A percentile compares a stretch with the other conserved stretches of the same genome.
Conservation (phyloP, 2,797 vertebrate species). For the Enteromius afrohamiltoni region DNA sequence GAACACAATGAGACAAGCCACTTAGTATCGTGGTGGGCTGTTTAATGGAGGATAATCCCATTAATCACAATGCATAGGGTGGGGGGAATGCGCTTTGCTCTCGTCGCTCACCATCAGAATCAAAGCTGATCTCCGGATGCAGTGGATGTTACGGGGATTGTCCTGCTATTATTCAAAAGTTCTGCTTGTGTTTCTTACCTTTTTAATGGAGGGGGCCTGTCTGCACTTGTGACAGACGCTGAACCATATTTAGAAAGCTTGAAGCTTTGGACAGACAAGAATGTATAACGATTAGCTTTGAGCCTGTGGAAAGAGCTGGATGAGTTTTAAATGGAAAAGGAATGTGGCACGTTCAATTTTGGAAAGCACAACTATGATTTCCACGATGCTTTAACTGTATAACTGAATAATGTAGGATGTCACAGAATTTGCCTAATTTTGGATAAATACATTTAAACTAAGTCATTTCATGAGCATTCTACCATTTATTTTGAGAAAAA, state of each 20-base stretch:
- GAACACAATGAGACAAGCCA: slow-evolving; percentile 37
- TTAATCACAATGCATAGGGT: slow-evolving; percentile 45
- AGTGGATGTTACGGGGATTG: slow-evolving; percentile 2
- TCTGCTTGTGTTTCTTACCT: background rate
- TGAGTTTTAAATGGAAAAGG: background rate
- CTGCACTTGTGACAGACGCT: background rate
- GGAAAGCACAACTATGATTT: background rate
- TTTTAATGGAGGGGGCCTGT: slow-evolving; percentile 9
- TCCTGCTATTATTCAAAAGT: slow-evolving; percentile 2
- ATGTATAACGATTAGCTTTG: background rate
- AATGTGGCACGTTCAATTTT: background rate
- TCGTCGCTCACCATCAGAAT: slow-evolving; percentile 14
- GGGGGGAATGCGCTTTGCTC: slow-evolving; percentile 20
- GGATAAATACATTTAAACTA: background rate
- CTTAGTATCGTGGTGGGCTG: slow-evolving; percentile 41
- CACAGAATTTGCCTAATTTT: background rate
- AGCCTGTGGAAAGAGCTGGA: background rate
- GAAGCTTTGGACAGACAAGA: background rate
- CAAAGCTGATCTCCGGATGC: slow-evolving; percentile 17
- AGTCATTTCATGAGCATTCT: background rate
- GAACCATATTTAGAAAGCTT: background rate
- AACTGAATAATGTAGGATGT: background rate
- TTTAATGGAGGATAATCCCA: slow-evolving; percentile 54
- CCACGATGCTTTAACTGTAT: background rate
- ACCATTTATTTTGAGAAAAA: background rate